Base-by-base conservation (phyloP, 2,888 invertebrate genomes). In the Pinctada fucata region DNA sequence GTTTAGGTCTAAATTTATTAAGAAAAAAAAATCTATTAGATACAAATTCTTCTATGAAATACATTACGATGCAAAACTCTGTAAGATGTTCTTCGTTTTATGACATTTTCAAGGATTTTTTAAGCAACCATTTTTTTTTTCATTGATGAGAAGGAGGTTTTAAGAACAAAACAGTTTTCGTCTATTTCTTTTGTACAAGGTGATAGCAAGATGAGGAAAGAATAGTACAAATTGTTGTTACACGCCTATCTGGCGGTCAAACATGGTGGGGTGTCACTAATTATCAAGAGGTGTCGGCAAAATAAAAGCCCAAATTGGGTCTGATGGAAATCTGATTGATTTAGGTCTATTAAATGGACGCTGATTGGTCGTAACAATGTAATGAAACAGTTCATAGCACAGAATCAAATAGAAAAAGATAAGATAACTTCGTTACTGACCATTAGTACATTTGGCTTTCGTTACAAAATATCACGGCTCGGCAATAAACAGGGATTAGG, bases 331-430 rank as follows among this genome's bases (percentile, higher is more conserved):
- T 50, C 52, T 72, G 72, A 77, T 52, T 77, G 76, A 77, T 77
- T 77, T 77, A 77, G 31, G 52, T 72, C 49, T 65, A 72, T 65
- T 52, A 66, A 64, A 58, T 72, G 66, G 76, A 77, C 76, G 66
- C 50, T 77, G 72, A 77, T 77, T 66, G 72, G 66, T 67, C 72
- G 70, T 77, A 72, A 77, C 66, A 52, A 51, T 16, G 76, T 77
- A 77, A 77, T 77, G 76, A 77, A 77, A 77, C 72, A 72, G 65
- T 66, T 74, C 58, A 74, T 63, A 51, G 48, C 6, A 66, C 50
- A 63, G 51, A 74, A 74, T 74, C 74, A 51, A 74, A 74, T 74
- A 65, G 4, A 31, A 45, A 6, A 66, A 50, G 74, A 74, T 74
- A 74, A 74, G 74, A 74, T 74, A 74, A 74, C 48, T 66, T 66